These are phyloP conservation scores for Cephus nigrinus DNA, from an alignment of 2,888 invertebrate species.

Conservation along the genomic window DNA sequence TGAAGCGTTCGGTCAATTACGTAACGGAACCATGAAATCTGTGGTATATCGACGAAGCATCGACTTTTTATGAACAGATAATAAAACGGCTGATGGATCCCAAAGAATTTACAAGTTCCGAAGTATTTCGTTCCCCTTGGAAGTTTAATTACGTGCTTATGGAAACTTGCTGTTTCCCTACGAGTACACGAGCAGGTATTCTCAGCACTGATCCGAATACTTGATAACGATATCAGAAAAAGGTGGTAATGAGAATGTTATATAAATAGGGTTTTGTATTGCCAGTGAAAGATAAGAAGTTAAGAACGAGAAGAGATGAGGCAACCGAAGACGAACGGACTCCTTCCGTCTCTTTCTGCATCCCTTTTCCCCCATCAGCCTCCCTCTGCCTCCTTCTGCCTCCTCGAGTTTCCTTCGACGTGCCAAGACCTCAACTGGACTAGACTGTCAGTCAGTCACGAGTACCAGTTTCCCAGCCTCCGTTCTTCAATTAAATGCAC, in stretches of 20 bases:
- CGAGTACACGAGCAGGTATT: neutral
- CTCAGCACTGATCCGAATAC: neutral
- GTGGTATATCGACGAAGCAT: neutral
- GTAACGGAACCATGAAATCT: neutral
- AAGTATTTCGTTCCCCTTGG: neutral
- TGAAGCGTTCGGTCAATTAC: neutral
- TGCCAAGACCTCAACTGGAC: neutral
- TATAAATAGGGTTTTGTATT: neutral
- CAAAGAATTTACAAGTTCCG: neutral
- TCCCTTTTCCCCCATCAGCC: no score
- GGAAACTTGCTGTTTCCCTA: neutral
- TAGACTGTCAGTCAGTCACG: neutral
- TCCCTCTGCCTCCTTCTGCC: no score
- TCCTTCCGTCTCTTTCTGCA: neutral
- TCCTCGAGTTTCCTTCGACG: neutral
- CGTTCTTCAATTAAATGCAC: slow-evolving; percentile 3
- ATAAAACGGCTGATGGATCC: neutral
- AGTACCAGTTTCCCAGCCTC: slow-evolving; percentile 4
- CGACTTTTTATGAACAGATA: neutral
- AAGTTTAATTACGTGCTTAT: neutral
- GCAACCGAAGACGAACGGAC: neutral
- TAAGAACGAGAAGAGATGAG: neutral
- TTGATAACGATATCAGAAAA: neutral
- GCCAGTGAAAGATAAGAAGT: neutral
- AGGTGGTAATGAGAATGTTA: neutral